phyloP scores from a whole-genome alignment of 2,888 invertebrate genomes.

The Acleris emargana region DNA sequence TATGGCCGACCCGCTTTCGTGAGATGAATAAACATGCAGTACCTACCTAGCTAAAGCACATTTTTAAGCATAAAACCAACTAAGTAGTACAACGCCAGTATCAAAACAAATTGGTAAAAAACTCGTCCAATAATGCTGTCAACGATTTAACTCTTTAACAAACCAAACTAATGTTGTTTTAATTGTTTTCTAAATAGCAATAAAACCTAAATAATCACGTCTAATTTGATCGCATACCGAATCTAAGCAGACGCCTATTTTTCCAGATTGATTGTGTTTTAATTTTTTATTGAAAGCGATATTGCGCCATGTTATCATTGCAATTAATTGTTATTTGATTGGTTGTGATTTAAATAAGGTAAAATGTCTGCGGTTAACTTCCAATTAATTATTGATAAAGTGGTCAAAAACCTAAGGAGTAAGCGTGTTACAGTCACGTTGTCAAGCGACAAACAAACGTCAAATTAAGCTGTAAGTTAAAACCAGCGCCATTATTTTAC shows the following conservation, averaged over 20 bases:
- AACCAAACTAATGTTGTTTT: conserved; percentile 1
- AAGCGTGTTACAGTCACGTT: too few species aligned
- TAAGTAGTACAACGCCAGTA: neutral
- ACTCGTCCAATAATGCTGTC: conserved; percentile 7
- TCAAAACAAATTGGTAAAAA: conserved; percentile 2
- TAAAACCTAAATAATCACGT: neutral
- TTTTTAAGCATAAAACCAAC: neutral
- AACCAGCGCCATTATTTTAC: too few species aligned
- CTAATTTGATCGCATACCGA: conserved; percentile 27
- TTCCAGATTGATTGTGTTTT: conserved; percentile 23
- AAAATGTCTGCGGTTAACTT: conserved; percentile 18
- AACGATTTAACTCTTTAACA: conserved; percentile 9
- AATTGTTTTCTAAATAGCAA: conserved; percentile 1
- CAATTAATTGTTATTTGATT: conserved; percentile 33
- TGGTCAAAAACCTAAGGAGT: too few species aligned
- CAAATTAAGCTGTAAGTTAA: too few species aligned
- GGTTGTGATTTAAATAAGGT: conserved; percentile 22
- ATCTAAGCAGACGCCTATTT: conserved; percentile 15
- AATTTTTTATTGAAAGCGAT: conserved; percentile 34
- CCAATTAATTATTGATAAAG: neutral
- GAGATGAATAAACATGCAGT: too few species aligned
- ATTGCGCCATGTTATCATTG: conserved; percentile 28
- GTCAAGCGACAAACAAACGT: too few species aligned
- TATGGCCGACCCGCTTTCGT: too few species aligned
- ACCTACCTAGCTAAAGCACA: too few species aligned